Base-by-base conservation (phyloP, 1,140 invertebrate genomes). In the Thaumetopoea pityocampa region DNA sequence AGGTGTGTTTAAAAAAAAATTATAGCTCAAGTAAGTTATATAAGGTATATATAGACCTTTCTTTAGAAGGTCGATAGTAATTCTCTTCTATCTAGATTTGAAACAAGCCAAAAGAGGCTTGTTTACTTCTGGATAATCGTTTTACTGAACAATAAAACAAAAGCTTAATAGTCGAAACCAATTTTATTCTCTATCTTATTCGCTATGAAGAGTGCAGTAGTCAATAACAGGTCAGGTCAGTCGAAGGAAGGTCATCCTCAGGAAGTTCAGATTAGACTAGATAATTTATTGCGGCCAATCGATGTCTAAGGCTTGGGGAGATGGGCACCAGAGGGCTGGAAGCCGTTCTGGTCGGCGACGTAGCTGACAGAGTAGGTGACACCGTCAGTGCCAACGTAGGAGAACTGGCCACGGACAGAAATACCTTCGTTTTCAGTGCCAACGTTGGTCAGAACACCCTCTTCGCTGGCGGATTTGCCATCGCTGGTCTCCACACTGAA, bases 361-460 rank as follows among this genome's bases (percentile, higher is more conserved):
- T 87, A 88, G 15, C 85, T 89, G 22, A 93, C 87, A 30, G 85
- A 86, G 55, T 92, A 90, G 20, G 87, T 81, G 51, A 89, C 82
- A 14, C 92, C 92, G 53, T 93, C 90, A 7, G 87, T 85, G 12
- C 81, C 90, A 11, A 85, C 54, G 81, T 87, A 91, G 24, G 79
- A 80, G 77, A 81, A 89, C 19, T 78, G 79, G 10, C 90, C 90
- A 1, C 82, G 74, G 7, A 91, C 89, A 1, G 83, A 79, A 1
- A 90, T 52, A 6, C 81, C 82, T 48, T 90, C 88, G 44, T 90
- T 87, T 19, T 91, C 89, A 4, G 85, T 67, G 18, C 90, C 89
- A 7, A 65, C 57, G 48, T 90, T 90, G 34, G 86, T 83, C 1
- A 91, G 44, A 8, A 84, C 62, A 2, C 85, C 90, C 23, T 76